phyloP scores from a whole-genome alignment of 2,113 vertebrate species.

The Tylochromis polylepis region DNA sequence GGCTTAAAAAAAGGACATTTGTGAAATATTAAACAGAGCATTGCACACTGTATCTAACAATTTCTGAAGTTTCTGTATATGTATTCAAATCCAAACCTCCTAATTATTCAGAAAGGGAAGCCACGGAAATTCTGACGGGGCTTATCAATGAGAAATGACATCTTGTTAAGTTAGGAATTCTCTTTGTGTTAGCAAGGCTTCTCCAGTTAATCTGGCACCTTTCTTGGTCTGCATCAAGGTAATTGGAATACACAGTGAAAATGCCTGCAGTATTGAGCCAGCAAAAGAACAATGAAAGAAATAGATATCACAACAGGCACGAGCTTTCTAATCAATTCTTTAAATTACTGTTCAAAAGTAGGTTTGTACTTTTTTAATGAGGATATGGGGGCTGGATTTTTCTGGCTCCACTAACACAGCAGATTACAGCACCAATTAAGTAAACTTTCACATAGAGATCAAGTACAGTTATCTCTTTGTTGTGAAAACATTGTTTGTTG shows the following conservation, averaged over 20 bases:
- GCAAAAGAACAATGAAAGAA: conserved; percentile 70
- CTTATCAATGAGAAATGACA: conserved; percentile 73
- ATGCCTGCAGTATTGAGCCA: conserved; percentile 53
- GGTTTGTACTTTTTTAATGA: conserved; percentile 70
- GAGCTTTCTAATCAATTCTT: conserved; percentile 69
- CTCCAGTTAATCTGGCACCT: conserved; percentile 72
- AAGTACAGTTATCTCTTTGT: conserved; percentile 31
- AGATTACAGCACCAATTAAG: conserved; percentile 67
- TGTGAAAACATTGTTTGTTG: conserved; percentile 53
- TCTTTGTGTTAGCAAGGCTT: conserved; percentile 76
- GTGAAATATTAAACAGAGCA: conserved; percentile 66
- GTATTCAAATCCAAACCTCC: conserved; percentile 66
- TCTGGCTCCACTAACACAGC: conserved; percentile 38
- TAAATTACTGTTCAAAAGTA: conserved; percentile 66
- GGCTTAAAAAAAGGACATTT: conserved; percentile 32
- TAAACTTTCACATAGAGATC: conserved; percentile 56
- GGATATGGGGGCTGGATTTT: conserved; percentile 37
- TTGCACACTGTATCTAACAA: conserved; percentile 44
- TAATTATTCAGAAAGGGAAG: conserved; percentile 68
- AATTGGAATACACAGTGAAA: conserved; percentile 67
- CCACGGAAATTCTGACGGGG: conserved; percentile 48
- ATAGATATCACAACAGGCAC: conserved; percentile 65
- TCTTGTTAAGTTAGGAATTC: conserved; percentile 78
- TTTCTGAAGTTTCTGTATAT: conserved; percentile 53
- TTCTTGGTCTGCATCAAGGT: conserved; percentile 71